Evolutionary conservation across 2,888 invertebrate genomes (phyloP).

Genomic region (Nyleta sp.): DNA sequence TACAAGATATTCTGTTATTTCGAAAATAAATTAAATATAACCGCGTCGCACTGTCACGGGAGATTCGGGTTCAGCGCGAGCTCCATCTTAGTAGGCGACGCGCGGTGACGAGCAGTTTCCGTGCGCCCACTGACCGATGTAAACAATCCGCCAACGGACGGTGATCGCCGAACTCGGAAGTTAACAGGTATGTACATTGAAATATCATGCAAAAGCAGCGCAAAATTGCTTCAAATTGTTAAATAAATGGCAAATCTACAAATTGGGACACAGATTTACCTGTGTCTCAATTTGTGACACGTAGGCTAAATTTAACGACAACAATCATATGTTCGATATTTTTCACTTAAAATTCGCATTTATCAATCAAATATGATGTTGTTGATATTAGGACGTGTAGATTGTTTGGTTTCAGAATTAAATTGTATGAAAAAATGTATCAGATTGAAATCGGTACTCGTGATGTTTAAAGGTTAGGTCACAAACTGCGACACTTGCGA

Average conservation of each 20-base stretch:
- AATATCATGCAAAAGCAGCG: neutral
- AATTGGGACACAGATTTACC: neutral
- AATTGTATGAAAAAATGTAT: too few relatives aligned
- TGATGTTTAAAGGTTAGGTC: too few relatives aligned
- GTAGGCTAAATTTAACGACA: neutral
- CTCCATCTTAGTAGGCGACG: neutral
- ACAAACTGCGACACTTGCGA: too few relatives aligned
- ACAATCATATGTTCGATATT: neutral
- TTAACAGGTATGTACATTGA: neutral
- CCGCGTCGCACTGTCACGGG: neutral
- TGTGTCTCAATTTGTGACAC: neutral
- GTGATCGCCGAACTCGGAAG: neutral
- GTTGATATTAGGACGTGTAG: neutral
- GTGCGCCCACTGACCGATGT: neutral
- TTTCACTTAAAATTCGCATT: neutral
- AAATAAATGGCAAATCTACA: neutral
- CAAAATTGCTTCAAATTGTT: neutral
- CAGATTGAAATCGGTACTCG: too few relatives aligned
- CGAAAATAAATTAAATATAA: neutral
- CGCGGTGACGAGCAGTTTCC: neutral
- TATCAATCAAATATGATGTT: neutral
- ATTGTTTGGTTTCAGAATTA: too few relatives aligned
- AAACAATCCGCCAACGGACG: neutral
- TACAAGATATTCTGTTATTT: too few relatives aligned
- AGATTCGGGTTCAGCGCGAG: neutral